A percentile compares a stretch with the other conserved stretches of the same genome.
phyloP scores from a whole-genome alignment of 2,113 vertebrate genomes.

The Coptodon rendalli region DNA sequence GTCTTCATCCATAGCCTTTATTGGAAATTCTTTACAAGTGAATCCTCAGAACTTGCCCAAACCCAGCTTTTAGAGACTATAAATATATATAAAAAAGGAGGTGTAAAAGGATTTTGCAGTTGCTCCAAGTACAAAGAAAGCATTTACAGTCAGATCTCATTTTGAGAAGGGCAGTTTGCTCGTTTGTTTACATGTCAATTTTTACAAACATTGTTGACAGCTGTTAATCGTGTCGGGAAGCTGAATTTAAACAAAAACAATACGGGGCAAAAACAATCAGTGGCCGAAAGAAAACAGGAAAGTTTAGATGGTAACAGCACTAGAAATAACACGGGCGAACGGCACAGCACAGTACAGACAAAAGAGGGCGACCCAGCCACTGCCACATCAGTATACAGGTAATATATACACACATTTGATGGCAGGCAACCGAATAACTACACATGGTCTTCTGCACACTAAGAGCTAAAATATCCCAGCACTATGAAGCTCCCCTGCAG shows the following conservation, averaged over 20 bases:
- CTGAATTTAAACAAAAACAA: not conserved
- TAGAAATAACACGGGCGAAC: conserved; percentile 19
- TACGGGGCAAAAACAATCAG: not conserved
- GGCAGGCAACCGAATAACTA: not conserved
- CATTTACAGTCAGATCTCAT: conserved; percentile 50
- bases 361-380: not conserved
- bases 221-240: not conserved
- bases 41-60: conserved; percentile 32
- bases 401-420: not conserved
- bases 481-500: not conserved
- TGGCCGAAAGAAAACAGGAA: not conserved
- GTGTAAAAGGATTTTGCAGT: conserved; percentile 57
- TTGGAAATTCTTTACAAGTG: conserved; percentile 59
- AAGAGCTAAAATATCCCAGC: not conserved
- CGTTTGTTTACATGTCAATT: conserved; percentile 5
- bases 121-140: conserved; percentile 59
- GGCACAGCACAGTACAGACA: conserved; percentile 25
- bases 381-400: conserved; percentile 13
- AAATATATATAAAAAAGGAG: conserved; percentile 62
- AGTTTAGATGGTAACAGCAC: conserved; percentile 14
- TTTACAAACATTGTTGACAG: not conserved
- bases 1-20: conserved; percentile 53
- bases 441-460: not conserved
- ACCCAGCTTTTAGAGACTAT: conserved; percentile 55
- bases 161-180: conserved; percentile 44